Conservation (phyloP, 2,113 vertebrate genomes). For the Neotoma lepida region DNA sequence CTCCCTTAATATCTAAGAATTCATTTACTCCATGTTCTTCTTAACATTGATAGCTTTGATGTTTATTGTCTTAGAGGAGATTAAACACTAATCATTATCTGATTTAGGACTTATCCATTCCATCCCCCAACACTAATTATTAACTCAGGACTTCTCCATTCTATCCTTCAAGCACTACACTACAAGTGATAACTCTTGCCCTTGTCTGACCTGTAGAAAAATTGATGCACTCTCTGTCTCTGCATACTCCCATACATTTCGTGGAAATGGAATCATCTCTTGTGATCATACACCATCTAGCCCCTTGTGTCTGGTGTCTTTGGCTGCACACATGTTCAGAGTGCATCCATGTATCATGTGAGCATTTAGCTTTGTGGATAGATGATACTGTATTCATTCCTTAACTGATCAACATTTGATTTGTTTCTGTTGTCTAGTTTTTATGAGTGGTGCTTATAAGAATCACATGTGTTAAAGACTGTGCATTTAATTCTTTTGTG, state of each 20-base stretch:
- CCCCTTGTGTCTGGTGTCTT: not conserved
- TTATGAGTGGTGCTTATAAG: not conserved
- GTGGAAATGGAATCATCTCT: not conserved
- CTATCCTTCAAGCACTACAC: not conserved
- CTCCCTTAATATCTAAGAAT: not conserved
- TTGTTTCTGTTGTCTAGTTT: not conserved
- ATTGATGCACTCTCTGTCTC: not conserved
- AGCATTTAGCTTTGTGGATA: not conserved
- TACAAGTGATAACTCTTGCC: fast-evolving
- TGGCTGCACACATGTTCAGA: not conserved
- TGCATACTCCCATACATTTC: not conserved
- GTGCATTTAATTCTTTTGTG: not conserved
- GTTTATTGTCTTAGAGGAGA: not conserved
- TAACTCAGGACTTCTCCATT: not conserved
- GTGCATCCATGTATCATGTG: not conserved
- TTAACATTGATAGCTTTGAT: not conserved
- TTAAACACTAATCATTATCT: not conserved
- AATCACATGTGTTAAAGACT: not conserved
- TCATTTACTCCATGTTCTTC: not conserved
- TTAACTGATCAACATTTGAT: not conserved
- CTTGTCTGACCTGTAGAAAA: not conserved
- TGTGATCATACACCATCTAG: not conserved
- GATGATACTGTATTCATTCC: not conserved
- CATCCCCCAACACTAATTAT: not conserved
- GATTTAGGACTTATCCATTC: not conserved